These are phyloP conservation scores for Drosophila grimshawi DNA, from an alignment of 1,140 invertebrate species.

Conservation along the genomic window DNA sequence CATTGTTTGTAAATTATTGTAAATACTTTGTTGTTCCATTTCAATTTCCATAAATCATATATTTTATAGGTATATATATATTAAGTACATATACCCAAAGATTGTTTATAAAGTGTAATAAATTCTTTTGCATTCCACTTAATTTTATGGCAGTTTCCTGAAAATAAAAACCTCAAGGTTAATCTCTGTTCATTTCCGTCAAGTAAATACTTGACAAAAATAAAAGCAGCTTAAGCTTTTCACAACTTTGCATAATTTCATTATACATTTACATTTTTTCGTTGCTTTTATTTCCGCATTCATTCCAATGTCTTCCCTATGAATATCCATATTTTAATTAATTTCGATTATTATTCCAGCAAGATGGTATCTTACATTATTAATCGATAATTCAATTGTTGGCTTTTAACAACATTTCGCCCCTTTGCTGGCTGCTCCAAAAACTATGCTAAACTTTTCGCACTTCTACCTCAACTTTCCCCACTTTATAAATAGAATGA, in stretches of 20 bases:
- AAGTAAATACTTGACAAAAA: not conserved
- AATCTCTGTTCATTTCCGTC: not conserved
- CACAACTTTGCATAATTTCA: not conserved
- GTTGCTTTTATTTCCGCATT: not conserved
- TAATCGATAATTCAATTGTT: slow-evolving; percentile 9
- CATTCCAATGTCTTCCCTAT: not conserved
- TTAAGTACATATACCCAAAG: too few relatives aligned
- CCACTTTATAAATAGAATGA: slow-evolving; percentile 42
- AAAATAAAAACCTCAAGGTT: too few relatives aligned
- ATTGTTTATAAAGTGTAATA: too few relatives aligned
- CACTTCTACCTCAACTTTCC: slow-evolving; percentile 8
- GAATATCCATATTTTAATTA: slow-evolving; percentile 1
- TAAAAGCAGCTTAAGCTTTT: not conserved
- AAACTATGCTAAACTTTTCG: slow-evolving; percentile 54
- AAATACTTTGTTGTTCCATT: too few relatives aligned
- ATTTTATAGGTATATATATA: too few relatives aligned
- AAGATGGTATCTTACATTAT: not conserved
- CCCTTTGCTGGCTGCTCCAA: not conserved
- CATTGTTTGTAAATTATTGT: too few relatives aligned
- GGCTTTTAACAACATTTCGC: not conserved
- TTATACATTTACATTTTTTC: not conserved
- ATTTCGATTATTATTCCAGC: not conserved
- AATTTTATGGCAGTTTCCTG: too few relatives aligned
- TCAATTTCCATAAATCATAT: too few relatives aligned
- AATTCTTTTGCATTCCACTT: too few relatives aligned